Evolutionary conservation across 2,888 invertebrate species (phyloP), one percentile per base, ranked within the genome.

Genomic region (Cantharis lateralis): DNA sequence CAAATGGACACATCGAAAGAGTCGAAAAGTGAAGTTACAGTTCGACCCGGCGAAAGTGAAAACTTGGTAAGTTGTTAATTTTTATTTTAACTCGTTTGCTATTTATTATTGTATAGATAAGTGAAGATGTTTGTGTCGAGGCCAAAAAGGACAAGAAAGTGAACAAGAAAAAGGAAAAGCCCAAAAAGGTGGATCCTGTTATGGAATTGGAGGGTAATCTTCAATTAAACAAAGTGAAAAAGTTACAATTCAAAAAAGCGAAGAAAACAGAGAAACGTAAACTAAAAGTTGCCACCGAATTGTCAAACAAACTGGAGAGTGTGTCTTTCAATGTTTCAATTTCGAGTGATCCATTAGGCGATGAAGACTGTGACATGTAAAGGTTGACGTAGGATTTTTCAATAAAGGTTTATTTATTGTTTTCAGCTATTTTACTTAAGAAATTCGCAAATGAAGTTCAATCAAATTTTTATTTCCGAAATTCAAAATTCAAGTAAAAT

Each of bases 151-250:
- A 80, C 61, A 80, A 82, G 32, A 79, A 79, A 48, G 71, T 78
- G 62, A 76, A 82, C 78, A 79, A 84, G 85, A 64, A 82, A 82
- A 79, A 78, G 85, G 79, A 18, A 26, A 79, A 78, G 77, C 77
- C 18, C 88, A 88, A 88, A 28, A 93, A 92, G 85, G 76, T 82
- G 2, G 93, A 95, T 87, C 92, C 94, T 0, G 90, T 92, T 84
- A 92, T 93, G 90, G 89, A 90, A 69, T 86, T 95, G 71, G 94
- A 94, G 86, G 95, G 95, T 78, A 93, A 93, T 85, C 90, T 90
- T 84, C 89, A 90, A 79, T 84, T 92, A 15, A 93, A 93, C 83
- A 90, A 91, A 84, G 82, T 90, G 1, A 90, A 90, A 26, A 93
- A 93, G 82, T 87, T 90, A 78, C 91, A 92, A 79, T 93, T 93